Evolutionary conservation across 2,113 vertebrate genomes (phyloP).

Genomic region (Corapipo altera): DNA sequence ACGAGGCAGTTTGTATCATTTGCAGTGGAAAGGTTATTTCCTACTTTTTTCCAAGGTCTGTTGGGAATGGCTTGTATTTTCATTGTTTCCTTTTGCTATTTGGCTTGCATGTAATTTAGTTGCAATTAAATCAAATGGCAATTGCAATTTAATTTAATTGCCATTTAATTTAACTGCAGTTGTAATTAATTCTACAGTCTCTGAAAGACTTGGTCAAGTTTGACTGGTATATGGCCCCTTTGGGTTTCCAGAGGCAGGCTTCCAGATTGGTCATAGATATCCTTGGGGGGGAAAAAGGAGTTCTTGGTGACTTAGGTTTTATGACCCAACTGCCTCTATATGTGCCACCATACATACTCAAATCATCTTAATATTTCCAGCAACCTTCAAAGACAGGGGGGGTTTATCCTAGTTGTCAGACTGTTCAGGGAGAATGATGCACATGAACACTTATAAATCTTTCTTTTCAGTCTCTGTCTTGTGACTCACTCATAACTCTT

Average conservation of each 20-base stretch:
- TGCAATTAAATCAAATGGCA: background rate
- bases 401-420: background rate
- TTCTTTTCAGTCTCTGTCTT: background rate
- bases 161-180: slow-evolving; percentile 1
- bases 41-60: background rate
- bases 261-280: background rate
- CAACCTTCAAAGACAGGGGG: background rate
- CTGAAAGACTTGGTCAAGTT: background rate
- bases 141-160: slow-evolving; percentile 18
- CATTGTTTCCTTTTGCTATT: background rate
- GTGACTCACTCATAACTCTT: background rate
- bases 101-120: background rate
- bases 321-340: background rate
- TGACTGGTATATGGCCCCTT: background rate
- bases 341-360: background rate
- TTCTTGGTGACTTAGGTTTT: background rate
- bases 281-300: background rate
- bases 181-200: background rate
- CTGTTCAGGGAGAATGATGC: background rate
- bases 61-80: background rate
- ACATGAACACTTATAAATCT: background rate
- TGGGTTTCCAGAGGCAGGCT: background rate
- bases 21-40: background rate
- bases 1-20: background rate
- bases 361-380: background rate